A percentile compares a stretch with the other conserved stretches of the same genome.
phyloP scores from a whole-genome alignment of 2,888 invertebrate species.

The Coelinius sp. region DNA sequence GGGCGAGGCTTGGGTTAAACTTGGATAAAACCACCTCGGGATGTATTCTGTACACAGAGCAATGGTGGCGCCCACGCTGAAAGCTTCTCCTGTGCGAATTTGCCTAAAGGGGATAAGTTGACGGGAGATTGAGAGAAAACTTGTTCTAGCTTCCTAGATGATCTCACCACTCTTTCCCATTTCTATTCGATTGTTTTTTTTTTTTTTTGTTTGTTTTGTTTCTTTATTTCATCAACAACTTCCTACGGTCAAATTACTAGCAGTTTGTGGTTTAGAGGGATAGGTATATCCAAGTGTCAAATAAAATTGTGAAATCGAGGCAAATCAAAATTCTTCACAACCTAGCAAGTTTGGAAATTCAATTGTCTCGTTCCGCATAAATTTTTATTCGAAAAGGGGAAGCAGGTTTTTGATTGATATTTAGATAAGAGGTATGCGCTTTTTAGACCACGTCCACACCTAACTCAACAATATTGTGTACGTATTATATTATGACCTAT shows the following conservation, averaged over 20 bases:
- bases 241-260: constrained; percentile 10
- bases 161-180: constrained; percentile 22
- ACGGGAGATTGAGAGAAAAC: constrained; percentile 15
- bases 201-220: neutral
- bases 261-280: constrained; percentile 49
- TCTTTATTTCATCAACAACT: constrained; percentile 3
- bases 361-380: constrained; percentile 16
- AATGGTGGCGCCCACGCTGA: constrained; percentile 52
- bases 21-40: constrained; percentile 9
- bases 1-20: constrained; percentile 15
- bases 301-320: neutral
- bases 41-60: constrained; percentile 20
- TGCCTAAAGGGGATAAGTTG: constrained; percentile 27
- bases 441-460: constrained; percentile 24
- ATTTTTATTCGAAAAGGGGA: neutral
- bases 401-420: constrained; percentile 3
- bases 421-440: constrained; percentile 1
- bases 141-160: constrained; percentile 23
- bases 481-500: constrained; percentile 1
- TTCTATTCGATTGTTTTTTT: neutral
- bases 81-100: constrained; percentile 44
- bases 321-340: neutral
- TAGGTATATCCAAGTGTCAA: constrained; percentile 41
- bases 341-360: no score
- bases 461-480: neutral